Evolutionary conservation across 2,888 invertebrate species (phyloP).

Genomic region (Linyphia triangularis): DNA sequence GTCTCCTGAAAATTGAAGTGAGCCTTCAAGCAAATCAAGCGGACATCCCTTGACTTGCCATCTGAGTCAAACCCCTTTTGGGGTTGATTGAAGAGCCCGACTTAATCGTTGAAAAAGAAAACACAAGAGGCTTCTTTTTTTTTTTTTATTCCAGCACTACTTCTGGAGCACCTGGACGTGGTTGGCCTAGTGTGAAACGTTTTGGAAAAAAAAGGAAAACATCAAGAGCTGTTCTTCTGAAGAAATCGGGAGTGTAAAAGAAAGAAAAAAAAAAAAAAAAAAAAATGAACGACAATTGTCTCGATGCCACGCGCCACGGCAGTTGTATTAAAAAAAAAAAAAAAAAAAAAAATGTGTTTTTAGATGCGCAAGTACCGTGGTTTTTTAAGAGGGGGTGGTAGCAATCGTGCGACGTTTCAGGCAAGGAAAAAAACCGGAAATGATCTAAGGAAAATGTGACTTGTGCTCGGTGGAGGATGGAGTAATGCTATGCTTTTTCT

Average conservation of each 20-base stretch:
- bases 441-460: neutral
- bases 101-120: neutral
- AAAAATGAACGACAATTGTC: neutral
- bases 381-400: neutral
- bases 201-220: neutral
- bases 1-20: neutral
- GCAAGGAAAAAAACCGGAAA: neutral
- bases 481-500: too few relatives aligned
- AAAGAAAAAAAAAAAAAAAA: neutral
- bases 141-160: too few relatives aligned
- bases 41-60: slow-evolving; percentile 11
- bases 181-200: neutral
- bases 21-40: slow-evolving; percentile 12
- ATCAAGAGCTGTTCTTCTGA: neutral
- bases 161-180: slow-evolving; percentile 2
- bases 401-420: neutral
- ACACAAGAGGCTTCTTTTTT: neutral
- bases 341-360: slow-evolving; percentile 3
- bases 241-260: neutral
- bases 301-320: neutral
- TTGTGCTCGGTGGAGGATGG: too few relatives aligned
- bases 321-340: neutral
- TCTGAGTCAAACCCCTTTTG: neutral
- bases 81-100: slow-evolving; percentile 42
- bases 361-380: neutral